Evolutionary conservation across 2,888 invertebrate species (phyloP).

Genomic region (Clanis bilineata): DNA sequence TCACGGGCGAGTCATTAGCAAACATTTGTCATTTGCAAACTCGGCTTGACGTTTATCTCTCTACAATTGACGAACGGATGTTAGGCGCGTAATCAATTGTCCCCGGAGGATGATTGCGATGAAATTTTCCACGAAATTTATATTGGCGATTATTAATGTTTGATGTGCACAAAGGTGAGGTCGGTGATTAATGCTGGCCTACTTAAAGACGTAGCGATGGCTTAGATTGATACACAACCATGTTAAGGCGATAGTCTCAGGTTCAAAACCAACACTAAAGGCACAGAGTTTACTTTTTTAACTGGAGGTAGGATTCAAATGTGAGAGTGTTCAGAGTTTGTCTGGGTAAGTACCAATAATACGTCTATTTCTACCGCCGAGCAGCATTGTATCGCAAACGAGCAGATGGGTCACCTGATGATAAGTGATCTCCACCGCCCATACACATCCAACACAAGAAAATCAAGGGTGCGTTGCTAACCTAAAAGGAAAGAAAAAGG

Average conservation of each 20-base stretch:
- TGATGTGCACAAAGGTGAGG: conserved; percentile 30
- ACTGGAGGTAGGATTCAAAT: too few species aligned
- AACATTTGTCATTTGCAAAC: conserved; percentile 78
- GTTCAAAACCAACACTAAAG: too few species aligned
- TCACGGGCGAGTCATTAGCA: conserved; percentile 69
- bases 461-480: too few species aligned
- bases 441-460: too few species aligned
- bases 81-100: conserved; percentile 73
- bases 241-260: too few species aligned
- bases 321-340: too few species aligned
- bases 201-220: neutral
- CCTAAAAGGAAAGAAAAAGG: too few species aligned
- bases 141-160: conserved; percentile 42
- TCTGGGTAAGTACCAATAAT: too few species aligned
- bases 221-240: neutral
- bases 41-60: conserved; percentile 72
- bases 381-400: too few species aligned
- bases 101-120: conserved; percentile 59
- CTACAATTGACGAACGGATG: conserved; percentile 75
- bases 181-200: conserved; percentile 21
- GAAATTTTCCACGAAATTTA: conserved; percentile 52
- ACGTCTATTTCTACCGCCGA: too few species aligned
- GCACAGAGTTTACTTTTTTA: too few species aligned
- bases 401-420: neutral
- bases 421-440: too few species aligned